Evolutionary conservation across 2,797 vertebrate genomes (phyloP), one percentile per base, ranked within the genome.

Genomic region (Oreochromis grahami): DNA sequence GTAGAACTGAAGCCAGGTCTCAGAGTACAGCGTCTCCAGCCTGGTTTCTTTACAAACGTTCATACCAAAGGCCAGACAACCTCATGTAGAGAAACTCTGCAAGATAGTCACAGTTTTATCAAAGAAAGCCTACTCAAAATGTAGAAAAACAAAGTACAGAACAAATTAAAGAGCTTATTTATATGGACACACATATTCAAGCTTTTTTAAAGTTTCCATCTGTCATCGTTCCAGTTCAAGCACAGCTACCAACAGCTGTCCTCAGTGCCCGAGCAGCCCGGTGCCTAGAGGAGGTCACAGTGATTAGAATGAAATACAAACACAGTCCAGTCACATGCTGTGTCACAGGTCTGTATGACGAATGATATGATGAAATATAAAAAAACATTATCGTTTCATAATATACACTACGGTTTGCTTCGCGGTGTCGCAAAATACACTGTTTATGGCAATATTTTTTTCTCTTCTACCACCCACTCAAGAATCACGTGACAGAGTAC

Each of bases 181-280:
- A 93, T 93, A 93, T 93, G 90, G 88, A 95, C 89, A 93, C 90
- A 90, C 90, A 93, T 95, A 90, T 94, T 95, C 93, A 95, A 96
- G 92, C 92, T 86, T 92, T 93, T 63, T 89, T 78, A 48, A 81
- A 90, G 89, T 72, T 81, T 89, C 84, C 79, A 82, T 89, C 82
- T 51, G 63, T 89, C 87, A 53, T 82, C 53, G 58, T 60, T 92
- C 93, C 88, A 82, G 82, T 85, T 94, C 83, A 84, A 91, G 80
- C 84, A 79, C 86, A 84, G 87, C 83, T 81, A 76, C 82, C 89
- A 80, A 58, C 77, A 91, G 79, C 60, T 84, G 48, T 91, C 83
- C 83, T 97, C 94, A 97, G 94, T 97, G 97, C 7, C 97, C 96
- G n/a, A 97, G 95, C 82, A 97, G 95, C 83, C 97, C 97, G 70